Base-by-base conservation (phyloP, 2,797 vertebrate genomes). In the Bovichtus variegatus region DNA sequence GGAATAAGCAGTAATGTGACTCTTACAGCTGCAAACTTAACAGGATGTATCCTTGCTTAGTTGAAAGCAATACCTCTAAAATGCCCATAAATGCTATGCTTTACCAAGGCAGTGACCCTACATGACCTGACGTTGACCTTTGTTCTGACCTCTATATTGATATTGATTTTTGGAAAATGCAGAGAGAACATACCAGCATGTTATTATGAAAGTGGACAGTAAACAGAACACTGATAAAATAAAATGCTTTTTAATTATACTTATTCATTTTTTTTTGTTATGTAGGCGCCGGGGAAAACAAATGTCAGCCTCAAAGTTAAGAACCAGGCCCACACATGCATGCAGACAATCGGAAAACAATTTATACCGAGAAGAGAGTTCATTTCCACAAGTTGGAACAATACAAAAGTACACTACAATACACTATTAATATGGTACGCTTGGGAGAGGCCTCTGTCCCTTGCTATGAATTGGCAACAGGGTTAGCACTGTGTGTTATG, bases 141-240 rank as follows among this genome's bases (percentile, higher is more conserved):
- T 80, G 23, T 49, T 66, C 34, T 49, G 31, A 55, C 34, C n/a
- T 27, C n/a, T 44, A 34, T 44, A 34, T 38, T 21, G 61, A 41
- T 19, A 13, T 74, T 10, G n/a, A n/a, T n/a, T n/a, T n/a, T n/a
- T n/a, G n/a, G 9, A n/a, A 51, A 29, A 13, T 6, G 34, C 38
- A 64, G 60, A 11, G 49, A 46, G 44, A 79, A 71, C 23, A 31
- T 23, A 7, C 36, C n/a, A 23, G 2, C 46, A 59, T 65, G 15
- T 41, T 72, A 0, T 18, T 64, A 23, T 38, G 4, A 63, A 55
- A 49, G 21, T 60, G 47, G 9, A 53, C 0, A 34, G 15, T 29
- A n/a, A 12, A 57, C 6, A 43, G 11, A 6, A 21, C 19, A 4
- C 8, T 51, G 8, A 29, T 43, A 44, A 44, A 34, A n/a, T n/a